phyloP scores from a whole-genome alignment of 2,888 invertebrate genomes.

The Drosophila paranaensis region DNA sequence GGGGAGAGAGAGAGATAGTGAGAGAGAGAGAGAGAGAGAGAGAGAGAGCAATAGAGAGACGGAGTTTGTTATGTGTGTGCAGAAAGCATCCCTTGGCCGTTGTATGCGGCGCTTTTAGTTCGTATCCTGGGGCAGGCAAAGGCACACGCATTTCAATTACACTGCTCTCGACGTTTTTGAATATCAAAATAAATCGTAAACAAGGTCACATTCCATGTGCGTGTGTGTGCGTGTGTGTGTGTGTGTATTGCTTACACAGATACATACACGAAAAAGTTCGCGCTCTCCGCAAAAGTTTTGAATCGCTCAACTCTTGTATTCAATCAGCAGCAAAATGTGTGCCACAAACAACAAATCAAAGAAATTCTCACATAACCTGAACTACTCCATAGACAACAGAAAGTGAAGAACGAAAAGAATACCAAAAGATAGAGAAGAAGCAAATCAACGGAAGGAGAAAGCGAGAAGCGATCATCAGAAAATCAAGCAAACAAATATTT shows the following conservation, averaged over 20 bases:
- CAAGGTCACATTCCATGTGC: conserved; percentile 69
- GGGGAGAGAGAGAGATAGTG: too few relatives aligned
- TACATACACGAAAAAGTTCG: conserved; percentile 50
- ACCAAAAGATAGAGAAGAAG: conserved; percentile 11
- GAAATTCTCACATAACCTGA: conserved; percentile 76
- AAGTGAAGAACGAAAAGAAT: conserved; percentile 52
- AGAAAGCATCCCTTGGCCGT: conserved; percentile 50
- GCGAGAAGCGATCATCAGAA: conserved; percentile 4
- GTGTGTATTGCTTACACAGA: conserved; percentile 29
- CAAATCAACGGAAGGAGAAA: conserved; percentile 10
- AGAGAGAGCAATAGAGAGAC: not conserved
- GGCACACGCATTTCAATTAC: conserved; percentile 56
- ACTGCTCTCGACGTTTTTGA: conserved; percentile 58
- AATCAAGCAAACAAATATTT: conserved; percentile 26
- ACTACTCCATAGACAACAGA: conserved; percentile 72
- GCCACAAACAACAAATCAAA: conserved; percentile 72
- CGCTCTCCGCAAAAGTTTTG: conserved; percentile 42
- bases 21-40: not conserved
- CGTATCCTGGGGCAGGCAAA: conserved; percentile 59
- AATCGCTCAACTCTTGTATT: conserved; percentile 47
- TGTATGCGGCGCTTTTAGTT: conserved; percentile 34
- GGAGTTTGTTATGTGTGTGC: conserved; percentile 20
- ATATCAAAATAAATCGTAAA: conserved; percentile 80
- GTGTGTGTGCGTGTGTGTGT: conserved; percentile 23
- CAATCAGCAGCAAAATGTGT: conserved; percentile 72